These are phyloP conservation scores for Apamea sordens DNA, from an alignment of 2,888 invertebrate genomes.

Conservation along the genomic window DNA sequence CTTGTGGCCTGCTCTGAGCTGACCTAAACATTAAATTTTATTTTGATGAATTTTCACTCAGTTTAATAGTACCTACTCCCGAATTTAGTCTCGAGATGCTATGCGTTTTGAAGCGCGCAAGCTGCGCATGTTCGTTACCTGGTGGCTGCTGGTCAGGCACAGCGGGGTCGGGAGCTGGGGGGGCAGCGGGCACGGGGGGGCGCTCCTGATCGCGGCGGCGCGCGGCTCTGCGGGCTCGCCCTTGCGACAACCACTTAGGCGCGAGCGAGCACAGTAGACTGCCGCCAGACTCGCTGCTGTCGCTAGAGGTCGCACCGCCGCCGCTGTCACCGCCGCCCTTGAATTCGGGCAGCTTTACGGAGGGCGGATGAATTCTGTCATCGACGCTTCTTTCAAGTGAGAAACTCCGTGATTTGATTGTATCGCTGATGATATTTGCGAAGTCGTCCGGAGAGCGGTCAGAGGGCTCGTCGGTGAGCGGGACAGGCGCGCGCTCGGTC, in stretches of 20 bases:
- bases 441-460: constrained; percentile 12
- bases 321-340: constrained; percentile 39
- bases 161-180: constrained; percentile 57
- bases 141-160: constrained; percentile 31
- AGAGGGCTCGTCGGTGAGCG: constrained; percentile 23
- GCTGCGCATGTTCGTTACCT: constrained; percentile 38
- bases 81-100: not conserved
- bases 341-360: constrained; percentile 49
- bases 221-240: constrained; percentile 64
- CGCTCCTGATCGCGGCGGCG: constrained; percentile 69
- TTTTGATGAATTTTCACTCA: not conserved
- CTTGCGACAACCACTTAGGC: constrained; percentile 81
- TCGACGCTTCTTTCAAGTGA: constrained; percentile 49
- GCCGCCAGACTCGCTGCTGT: constrained; percentile 81
- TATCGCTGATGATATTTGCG: constrained; percentile 18
- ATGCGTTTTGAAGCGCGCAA: not conserved
- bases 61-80: not conserved
- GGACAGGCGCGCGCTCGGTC: constrained; percentile 16
- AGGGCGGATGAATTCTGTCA: constrained; percentile 28
- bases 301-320: constrained; percentile 75
- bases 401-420: constrained; percentile 32
- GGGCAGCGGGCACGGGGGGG: constrained; percentile 59
- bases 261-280: constrained; percentile 82
- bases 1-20: not conserved
- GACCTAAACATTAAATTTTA: not conserved